Evolutionary conservation across 1,140 invertebrate species (phyloP).

Genomic region (Yoshiicerus persimilis): DNA sequence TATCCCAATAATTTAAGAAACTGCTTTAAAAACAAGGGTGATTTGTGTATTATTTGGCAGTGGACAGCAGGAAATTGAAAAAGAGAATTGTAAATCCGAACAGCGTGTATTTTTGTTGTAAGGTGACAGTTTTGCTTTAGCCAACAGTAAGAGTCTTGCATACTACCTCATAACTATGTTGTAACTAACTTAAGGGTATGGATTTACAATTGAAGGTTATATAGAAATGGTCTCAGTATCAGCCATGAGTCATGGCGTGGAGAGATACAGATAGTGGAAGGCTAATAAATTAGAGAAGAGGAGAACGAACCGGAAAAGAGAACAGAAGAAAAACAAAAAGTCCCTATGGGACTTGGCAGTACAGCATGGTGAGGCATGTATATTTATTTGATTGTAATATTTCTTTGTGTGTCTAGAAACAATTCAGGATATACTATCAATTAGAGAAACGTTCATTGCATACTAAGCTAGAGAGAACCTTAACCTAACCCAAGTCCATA

Average conservation of each 20-base stretch:
- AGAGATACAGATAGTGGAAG: background rate
- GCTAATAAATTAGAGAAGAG: background rate
- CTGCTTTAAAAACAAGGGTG: background rate
- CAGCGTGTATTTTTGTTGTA: background rate
- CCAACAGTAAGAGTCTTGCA: background rate
- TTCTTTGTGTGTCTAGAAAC: background rate
- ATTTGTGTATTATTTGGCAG: background rate
- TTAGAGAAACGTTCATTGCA: background rate
- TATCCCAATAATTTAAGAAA: background rate
- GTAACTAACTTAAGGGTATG: background rate
- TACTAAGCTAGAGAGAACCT: background rate
- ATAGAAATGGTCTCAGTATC: background rate
- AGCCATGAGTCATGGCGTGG: background rate
- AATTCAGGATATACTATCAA: background rate
- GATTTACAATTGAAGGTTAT: background rate
- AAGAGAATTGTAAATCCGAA: background rate
- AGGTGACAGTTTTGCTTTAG: background rate
- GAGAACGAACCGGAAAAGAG: conserved; percentile 7
- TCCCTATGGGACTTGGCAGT: background rate
- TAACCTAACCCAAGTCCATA: background rate
- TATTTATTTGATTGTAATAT: background rate
- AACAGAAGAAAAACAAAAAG: conserved; percentile 22
- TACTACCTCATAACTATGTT: background rate
- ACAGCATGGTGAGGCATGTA: background rate
- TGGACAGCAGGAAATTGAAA: background rate